Conservation (phyloP, 2,888 invertebrate species). For the Scaptomyza flava region DNA sequence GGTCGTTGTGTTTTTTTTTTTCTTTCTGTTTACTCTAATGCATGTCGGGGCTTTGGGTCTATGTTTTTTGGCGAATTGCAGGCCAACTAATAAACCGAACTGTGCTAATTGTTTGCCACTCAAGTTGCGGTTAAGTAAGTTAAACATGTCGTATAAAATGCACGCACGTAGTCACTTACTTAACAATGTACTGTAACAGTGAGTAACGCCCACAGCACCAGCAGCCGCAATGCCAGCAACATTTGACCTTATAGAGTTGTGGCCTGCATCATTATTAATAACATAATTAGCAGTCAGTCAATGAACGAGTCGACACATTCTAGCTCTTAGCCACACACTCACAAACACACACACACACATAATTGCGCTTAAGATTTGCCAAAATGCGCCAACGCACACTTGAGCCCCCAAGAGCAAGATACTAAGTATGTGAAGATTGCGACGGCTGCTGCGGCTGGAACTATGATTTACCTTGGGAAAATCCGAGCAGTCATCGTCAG, state of each 20-base stretch:
- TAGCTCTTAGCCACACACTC: conserved; percentile 39
- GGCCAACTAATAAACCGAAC: conserved; percentile 11
- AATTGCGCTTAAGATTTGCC: conserved; percentile 31
- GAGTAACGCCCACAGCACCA: conserved; percentile 53
- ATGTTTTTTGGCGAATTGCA: conserved; percentile 41
- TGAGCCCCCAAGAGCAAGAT: conserved; percentile 33
- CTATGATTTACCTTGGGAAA: conserved; percentile 71
- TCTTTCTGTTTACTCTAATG: conserved; percentile 32
- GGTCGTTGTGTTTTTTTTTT: conserved; percentile 38
- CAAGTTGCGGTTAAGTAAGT: conserved; percentile 52
- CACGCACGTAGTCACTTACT: conserved; percentile 65
- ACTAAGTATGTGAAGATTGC: conserved; percentile 45
- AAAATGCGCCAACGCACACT: conserved; percentile 44
- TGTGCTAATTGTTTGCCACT: conserved; percentile 73
- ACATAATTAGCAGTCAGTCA: conserved; percentile 41
- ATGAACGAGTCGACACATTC: conserved; percentile 39
- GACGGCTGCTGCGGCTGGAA: conserved; percentile 14
- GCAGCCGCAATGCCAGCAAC: conserved; percentile 40
- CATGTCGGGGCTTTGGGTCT: conserved; percentile 21
- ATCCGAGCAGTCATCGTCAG: conserved; percentile 73
- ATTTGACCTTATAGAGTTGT: conserved; percentile 38
- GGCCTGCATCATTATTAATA: conserved; percentile 38
- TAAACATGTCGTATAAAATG: conserved; percentile 60
- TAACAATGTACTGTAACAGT: conserved; percentile 52
- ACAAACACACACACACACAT: background rate